Conservation (phyloP, 1,140 invertebrate genomes). For the Anastrepha ludens region DNA sequence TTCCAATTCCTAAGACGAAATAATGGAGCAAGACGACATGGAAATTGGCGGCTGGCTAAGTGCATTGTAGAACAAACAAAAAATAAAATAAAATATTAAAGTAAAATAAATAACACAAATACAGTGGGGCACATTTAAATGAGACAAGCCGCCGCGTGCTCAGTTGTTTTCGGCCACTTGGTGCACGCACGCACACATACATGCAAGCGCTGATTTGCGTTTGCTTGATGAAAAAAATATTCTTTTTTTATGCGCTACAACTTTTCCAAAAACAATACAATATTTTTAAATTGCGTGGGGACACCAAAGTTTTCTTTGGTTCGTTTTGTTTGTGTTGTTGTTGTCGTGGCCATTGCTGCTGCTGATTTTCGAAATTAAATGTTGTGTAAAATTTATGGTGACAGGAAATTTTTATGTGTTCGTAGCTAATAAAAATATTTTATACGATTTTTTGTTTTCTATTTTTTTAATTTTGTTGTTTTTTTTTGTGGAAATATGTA, state of each 20-base stretch:
- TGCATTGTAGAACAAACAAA: background rate
- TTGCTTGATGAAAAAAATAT: background rate
- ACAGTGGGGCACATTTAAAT: conserved; percentile 9
- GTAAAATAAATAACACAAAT: background rate
- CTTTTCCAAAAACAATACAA: conserved; percentile 19
- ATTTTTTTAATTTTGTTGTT: background rate
- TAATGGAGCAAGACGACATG: conserved; percentile 12
- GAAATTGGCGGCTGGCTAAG: conserved; percentile 39
- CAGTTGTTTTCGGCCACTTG: background rate
- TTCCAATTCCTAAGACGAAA: background rate
- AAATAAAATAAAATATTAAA: background rate
- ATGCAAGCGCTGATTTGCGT: background rate
- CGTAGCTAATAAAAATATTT: conserved; percentile 51
- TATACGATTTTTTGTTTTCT: conserved; percentile 2
- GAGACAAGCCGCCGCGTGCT: background rate
- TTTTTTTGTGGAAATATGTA: background rate
- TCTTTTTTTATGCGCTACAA: background rate
- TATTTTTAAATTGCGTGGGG: conserved; percentile 26
- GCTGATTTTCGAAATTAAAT: conserved; percentile 52
- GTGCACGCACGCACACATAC: background rate
- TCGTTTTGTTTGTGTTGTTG: background rate
- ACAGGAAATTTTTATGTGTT: conserved; percentile 48
- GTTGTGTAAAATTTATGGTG: conserved; percentile 54
- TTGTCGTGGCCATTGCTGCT: background rate
- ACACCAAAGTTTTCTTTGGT: conserved; percentile 16